Evolutionary conservation across 2,797 vertebrate genomes (phyloP).

Genomic region (Pachyuromys duprasi): DNA sequence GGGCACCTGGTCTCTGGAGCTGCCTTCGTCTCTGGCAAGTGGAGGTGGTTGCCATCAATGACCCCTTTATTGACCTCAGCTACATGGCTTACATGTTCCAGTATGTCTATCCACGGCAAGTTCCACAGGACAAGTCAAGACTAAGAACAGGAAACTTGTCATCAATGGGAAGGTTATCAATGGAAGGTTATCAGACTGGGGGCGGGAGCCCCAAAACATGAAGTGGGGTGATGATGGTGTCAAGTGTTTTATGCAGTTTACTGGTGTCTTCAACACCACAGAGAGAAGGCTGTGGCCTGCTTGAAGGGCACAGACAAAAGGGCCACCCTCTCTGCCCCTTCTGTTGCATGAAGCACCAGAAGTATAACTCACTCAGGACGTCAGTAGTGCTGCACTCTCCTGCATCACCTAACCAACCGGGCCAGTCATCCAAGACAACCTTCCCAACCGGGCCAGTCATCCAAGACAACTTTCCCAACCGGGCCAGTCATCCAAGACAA

Average conservation of each 20-base stretch:
- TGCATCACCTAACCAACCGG: neutral
- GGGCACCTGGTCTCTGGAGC: slow-evolving; percentile 46
- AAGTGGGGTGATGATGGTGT: neutral
- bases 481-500: neutral
- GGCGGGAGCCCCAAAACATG: neutral
- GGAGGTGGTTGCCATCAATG: neutral
- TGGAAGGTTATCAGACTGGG: neutral
- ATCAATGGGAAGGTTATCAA: neutral
- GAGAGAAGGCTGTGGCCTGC: slow-evolving; percentile 84
- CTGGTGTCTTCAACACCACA: slow-evolving; percentile 85
- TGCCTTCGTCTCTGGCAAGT: neutral
- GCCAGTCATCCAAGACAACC: neutral
- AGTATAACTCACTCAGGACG: neutral
- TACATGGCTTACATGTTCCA: neutral
- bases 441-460: too few relatives aligned
- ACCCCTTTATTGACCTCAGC: slow-evolving; percentile 42
- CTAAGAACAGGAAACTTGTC: neutral
- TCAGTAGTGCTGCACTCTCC: neutral
- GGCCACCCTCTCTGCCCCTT: neutral
- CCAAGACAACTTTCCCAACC: neutral
- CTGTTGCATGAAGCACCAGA: neutral
- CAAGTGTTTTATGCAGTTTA: slow-evolving; percentile 88
- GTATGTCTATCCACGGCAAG: neutral
- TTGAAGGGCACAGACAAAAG: neutral
- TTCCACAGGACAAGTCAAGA: slow-evolving; percentile 22